phyloP scores from a whole-genome alignment of 2,113 vertebrate genomes.

The Spermophilus dauricus region DNA sequence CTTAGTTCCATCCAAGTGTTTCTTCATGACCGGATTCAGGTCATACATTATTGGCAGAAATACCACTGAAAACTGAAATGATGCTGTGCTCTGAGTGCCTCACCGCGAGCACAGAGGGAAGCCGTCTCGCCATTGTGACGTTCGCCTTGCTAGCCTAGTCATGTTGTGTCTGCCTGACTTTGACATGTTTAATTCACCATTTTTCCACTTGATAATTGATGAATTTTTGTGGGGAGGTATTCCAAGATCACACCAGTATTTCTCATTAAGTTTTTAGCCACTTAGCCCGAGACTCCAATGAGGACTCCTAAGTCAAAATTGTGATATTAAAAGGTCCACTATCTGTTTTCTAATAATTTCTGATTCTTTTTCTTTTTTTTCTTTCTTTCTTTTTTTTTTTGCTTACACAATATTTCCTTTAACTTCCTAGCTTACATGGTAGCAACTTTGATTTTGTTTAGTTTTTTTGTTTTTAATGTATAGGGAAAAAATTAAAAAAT shows the following conservation, averaged over 20 bases:
- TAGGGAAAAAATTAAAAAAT: background rate
- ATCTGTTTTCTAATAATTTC: background rate
- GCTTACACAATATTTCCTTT: background rate
- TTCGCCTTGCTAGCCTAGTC: background rate
- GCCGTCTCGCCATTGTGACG: accelerated
- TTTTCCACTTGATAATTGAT: background rate
- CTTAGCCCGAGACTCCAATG: background rate
- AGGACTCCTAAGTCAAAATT: background rate
- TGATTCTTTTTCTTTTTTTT: no score
- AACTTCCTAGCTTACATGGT: background rate
- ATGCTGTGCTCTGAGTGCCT: background rate
- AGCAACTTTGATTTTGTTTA: background rate
- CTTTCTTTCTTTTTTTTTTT: background rate
- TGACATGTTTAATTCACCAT: background rate
- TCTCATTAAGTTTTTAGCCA: background rate
- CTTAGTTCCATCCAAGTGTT: background rate
- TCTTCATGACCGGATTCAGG: background rate
- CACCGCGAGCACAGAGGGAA: no score
- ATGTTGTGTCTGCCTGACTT: background rate
- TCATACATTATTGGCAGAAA: background rate
- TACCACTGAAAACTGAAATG: no score
- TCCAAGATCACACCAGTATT: background rate
- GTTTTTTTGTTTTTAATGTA: background rate
- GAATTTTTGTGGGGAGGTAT: background rate
- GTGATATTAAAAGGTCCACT: background rate